Evolutionary conservation across 2,888 invertebrate species (phyloP).

Genomic region (Ophonus ardosiacus): DNA sequence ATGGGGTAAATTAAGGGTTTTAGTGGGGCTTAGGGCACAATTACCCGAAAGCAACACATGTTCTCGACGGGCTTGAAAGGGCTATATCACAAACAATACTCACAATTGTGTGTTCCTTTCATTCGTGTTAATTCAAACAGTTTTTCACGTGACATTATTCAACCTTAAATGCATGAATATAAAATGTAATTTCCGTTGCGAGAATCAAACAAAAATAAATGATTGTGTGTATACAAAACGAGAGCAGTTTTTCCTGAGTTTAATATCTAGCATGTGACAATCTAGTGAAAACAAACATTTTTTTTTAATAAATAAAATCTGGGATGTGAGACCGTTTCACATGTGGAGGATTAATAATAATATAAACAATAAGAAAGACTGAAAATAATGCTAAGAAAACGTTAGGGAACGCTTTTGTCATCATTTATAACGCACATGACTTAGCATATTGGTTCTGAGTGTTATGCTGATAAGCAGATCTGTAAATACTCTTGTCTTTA

Average conservation of each 20-base stretch:
- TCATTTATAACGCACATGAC: neutral
- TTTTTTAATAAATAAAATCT: neutral
- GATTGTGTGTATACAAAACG: constrained; percentile 8
- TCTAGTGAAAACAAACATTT: neutral
- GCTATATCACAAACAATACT: constrained; percentile 1
- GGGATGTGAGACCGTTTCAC: neutral
- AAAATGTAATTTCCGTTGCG: constrained; percentile 39
- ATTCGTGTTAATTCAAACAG: constrained; percentile 33
- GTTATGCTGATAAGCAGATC: neutral
- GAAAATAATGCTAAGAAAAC: neutral
- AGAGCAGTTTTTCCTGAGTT: constrained; percentile 28
- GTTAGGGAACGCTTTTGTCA: neutral
- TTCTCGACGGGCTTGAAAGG: constrained; percentile 18
- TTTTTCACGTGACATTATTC: constrained; percentile 5
- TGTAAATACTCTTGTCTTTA: neutral
- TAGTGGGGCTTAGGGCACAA: constrained; percentile 21
- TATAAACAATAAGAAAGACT: neutral
- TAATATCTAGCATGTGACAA: constrained; percentile 17
- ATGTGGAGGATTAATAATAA: neutral
- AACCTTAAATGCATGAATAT: constrained; percentile 8
- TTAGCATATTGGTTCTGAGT: neutral
- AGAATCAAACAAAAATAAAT: constrained; percentile 26
- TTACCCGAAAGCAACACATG: constrained; percentile 37
- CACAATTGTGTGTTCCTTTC: neutral
- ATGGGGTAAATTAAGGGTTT: neutral